Evolutionary conservation across 2,797 vertebrate genomes (phyloP), one percentile per base, ranked within the genome.

Genomic region (Acomys russatus): DNA sequence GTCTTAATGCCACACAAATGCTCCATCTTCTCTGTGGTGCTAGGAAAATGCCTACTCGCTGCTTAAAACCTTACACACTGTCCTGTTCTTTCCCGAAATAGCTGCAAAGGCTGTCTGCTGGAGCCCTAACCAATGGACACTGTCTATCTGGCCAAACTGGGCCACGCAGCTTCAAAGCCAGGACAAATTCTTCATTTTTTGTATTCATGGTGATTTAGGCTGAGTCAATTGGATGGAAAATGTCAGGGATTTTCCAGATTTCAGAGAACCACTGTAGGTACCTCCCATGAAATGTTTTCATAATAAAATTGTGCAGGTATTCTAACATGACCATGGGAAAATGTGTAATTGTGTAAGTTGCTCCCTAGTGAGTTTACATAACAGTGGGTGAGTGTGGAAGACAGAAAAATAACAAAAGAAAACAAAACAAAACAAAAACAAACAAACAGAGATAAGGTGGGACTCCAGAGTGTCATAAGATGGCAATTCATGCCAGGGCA

Each of bases 171-270:
- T 90, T 90, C 71, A 84, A 90, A 94, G 87, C 5, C 44, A 90
- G 18, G 51, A 2, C 56, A 33, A 64, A 80, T 86, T 66, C 71
- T 78, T 95, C 51, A 30, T n/a, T 96, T 96, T 96, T 59, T 66
- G 17, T 61, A 64, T 91, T 59, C 74, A 83, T 11, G 33, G 35
- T 59, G 90, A 93, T 89, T 96, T 88, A 80, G 54, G 30, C 66
- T 90, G 51, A 80, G 91, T 87, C 88, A 93, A 88, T 76, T 79
- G 44, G 38, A 76, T 59, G 54, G 30, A 91, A 91, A 96, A 54
- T 59, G 33, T 89, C 64, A 87, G 59, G 30, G 51, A 91, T 56
- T 94, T 89, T 79, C 33, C 96, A 59, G 79, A 88, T 22, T 90
- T 93, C 54, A 61, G 96, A 96, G 33, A 80, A 59, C n/a, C 79